Evolutionary conservation across 2,113 vertebrate genomes (phyloP).

Genomic region (Boulengeromyrus knoepffleri): DNA sequence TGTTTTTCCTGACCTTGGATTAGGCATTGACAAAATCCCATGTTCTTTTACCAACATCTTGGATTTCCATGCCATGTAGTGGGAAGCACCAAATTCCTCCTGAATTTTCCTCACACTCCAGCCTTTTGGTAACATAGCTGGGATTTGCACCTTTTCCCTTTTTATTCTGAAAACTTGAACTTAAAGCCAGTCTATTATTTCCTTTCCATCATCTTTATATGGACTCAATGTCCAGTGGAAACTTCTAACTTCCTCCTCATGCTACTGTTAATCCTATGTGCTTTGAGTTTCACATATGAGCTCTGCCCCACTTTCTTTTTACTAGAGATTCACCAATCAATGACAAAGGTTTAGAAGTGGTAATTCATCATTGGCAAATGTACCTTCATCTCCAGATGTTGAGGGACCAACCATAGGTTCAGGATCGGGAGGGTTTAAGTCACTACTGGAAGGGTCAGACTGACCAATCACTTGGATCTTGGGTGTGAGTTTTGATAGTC

Average conservation of each 20-base stretch:
- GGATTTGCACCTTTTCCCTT: not conserved
- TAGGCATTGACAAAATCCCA: not conserved
- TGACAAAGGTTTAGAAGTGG: not conserved
- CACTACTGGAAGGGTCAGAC: no score
- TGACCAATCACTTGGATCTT: no score
- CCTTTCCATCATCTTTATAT: not conserved
- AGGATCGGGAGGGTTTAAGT: no score
- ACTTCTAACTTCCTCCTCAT: not conserved
- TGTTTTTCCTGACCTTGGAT: not conserved
- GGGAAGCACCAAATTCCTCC: no score
- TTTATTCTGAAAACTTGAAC: not conserved
- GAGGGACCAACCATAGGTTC: no score
- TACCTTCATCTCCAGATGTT: no score
- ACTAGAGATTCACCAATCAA: not conserved
- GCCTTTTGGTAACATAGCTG: not conserved
- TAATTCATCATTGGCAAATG: not conserved
- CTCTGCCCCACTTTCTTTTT: not conserved
- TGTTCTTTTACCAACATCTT: not conserved
- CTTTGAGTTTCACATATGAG: not conserved
- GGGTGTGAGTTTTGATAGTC: no score
- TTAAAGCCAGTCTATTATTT: not conserved
- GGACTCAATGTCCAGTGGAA: not conserved
- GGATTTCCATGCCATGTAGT: not conserved
- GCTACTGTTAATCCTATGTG: not conserved
- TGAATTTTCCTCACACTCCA: not conserved